Base-by-base conservation (phyloP, 1,140 invertebrate species). In the Zaprionus ghesquierei region DNA sequence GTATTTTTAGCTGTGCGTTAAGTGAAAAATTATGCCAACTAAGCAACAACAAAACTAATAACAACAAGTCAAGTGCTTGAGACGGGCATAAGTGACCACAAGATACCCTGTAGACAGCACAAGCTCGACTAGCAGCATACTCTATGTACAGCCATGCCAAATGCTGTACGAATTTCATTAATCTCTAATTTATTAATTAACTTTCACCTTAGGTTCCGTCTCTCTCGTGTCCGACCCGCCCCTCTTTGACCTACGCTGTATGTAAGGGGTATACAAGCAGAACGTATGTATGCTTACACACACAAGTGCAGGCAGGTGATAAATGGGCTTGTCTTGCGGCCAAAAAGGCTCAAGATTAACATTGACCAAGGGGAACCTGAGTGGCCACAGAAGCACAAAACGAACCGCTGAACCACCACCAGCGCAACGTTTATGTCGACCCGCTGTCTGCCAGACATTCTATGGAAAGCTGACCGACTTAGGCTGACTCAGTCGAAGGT, bases 1-100 rank as follows among this genome's bases (percentile, higher is more conserved):
- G 64, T 87, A 87, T 87, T 87, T 87, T 79, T 87, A 87, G 82
- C 49, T 62, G 82, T 87, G 82, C 84, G 82, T 87, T 89, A 87
- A 87, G 82, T 87, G 79, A 77, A 87, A 87, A 89, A 87, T 87
- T 89, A 87, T 89, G 84, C 84, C 82, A 87, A 54, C 69, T 53
- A 65, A 75, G 51, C 73, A 78, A 53, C 60, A 66, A 38, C 29
- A 65, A 64, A n/a, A 51, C 69, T 29, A 63, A 44, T 18, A 41
- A 54, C 20, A 62, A 50, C 29, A 50, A 62, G 12, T 51, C 12
- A 51, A 51, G 22, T 46, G 38, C n/a, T 27, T 13, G 5, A 12
- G n/a, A 20, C 41, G 29, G 15, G 25, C 9, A 2, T 20, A 8
- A 1, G 13, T 25, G 23, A 60, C 41, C n/a, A 31, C 18, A 2